Percentiles rank a stretch among this genome's conserved stretches.
These are phyloP conservation scores for Plebejus argus DNA, from an alignment of 2,888 invertebrate species.

Conservation along the genomic window DNA sequence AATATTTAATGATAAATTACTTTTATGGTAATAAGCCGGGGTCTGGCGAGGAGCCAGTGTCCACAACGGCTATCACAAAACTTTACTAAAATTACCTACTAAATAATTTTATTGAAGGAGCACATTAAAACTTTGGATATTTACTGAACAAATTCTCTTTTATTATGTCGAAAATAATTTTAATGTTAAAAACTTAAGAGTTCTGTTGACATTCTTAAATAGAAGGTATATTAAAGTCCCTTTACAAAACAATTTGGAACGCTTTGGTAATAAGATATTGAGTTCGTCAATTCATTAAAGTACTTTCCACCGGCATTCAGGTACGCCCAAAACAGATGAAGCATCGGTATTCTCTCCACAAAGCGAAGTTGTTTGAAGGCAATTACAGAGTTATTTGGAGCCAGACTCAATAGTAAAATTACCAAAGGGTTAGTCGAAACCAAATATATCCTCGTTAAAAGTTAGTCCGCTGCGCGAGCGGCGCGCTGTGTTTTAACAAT, in stretches of 20 bases:
- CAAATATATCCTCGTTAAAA: constrained; percentile 81
- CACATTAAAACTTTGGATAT: not conserved
- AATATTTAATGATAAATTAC: constrained; percentile 19
- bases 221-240: not conserved
- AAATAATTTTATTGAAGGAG: not conserved
- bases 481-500: constrained; percentile 73
- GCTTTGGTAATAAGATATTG: constrained; percentile 31
- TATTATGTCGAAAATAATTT: too few species aligned
- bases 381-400: constrained; percentile 79
- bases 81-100: not conserved
- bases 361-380: constrained; percentile 76
- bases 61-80: constrained; percentile 7
- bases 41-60: constrained; percentile 12
- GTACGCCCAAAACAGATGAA: constrained; percentile 49
- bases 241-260: constrained; percentile 20
- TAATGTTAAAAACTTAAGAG: not conserved
- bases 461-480: constrained; percentile 67
- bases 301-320: constrained; percentile 43
- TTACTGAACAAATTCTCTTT: not conserved
- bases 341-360: constrained; percentile 61
- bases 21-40: constrained; percentile 24
- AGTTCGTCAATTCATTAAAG: constrained; percentile 32
- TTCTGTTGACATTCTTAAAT: not conserved
- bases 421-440: constrained; percentile 78
- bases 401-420: constrained; percentile 77